Percentiles rank a stretch among this genome's conserved stretches.
Evolutionary conservation across 1,140 invertebrate species (phyloP).

Genomic region (Charaxes varanes): DNA sequence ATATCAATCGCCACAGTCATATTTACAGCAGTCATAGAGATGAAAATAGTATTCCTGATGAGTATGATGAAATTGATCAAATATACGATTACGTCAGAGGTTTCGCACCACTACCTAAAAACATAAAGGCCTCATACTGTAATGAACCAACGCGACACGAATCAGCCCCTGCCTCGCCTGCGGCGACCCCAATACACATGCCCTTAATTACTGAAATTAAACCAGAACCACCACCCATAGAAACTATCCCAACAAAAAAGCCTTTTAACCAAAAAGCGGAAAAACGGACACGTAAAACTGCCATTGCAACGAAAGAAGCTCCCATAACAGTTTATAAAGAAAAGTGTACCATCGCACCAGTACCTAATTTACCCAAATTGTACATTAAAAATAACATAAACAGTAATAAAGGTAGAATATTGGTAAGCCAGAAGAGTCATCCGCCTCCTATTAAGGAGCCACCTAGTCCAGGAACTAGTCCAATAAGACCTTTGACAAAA

Average conservation of each 20-base stretch:
- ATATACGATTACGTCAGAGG: conserved; percentile 97
- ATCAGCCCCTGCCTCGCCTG: conserved; percentile 65
- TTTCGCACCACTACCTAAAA: conserved; percentile 90
- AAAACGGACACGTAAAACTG: conserved; percentile 78
- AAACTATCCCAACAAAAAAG: conserved; percentile 91
- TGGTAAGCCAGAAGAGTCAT: conserved; percentile 82
- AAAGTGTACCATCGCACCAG: conserved; percentile 64
- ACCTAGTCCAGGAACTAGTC: conserved; percentile 76
- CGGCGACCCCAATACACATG: conserved; percentile 72
- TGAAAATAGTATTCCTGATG: conserved; percentile 78
- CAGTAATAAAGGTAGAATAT: conserved; percentile 78
- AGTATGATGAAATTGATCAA: conserved; percentile 97
- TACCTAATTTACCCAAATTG: conserved; percentile 78
- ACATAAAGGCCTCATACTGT: conserved; percentile 81
- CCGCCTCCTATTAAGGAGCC: conserved; percentile 84
- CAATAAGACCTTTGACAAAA: conserved; percentile 74
- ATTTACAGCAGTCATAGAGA: conserved; percentile 71
- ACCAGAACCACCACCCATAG: conserved; percentile 91
- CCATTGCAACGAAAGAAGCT: conserved; percentile 69
- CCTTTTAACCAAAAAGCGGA: conserved; percentile 77
- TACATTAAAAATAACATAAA: conserved; percentile 84
- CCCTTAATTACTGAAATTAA: conserved; percentile 77
- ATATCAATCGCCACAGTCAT: conserved; percentile 65
- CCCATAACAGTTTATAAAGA: conserved; percentile 74
- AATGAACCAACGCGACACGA: conserved; percentile 65